These are phyloP conservation scores for Conus canariensis DNA, from an alignment of 2,888 invertebrate genomes.

Conservation along the genomic window DNA sequence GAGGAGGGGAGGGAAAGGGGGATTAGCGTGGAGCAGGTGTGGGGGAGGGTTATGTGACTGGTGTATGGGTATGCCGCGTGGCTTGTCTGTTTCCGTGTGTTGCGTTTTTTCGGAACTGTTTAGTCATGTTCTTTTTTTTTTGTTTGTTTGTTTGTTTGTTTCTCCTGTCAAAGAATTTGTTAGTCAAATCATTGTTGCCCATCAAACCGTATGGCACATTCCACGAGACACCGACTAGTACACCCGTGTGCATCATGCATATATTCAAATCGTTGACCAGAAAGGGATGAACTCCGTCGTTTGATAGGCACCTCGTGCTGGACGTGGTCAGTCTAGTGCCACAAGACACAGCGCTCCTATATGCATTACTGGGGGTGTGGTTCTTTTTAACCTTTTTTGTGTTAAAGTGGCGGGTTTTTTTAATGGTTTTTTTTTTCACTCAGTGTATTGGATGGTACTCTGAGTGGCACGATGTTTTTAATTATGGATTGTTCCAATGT, in stretches of 20 bases:
- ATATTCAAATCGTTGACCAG: neutral
- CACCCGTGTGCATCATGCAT: neutral
- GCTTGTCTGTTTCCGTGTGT: neutral
- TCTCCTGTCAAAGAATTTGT: too few relatives aligned
- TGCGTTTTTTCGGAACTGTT: neutral
- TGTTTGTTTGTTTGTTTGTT: neutral
- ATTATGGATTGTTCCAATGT: neutral
- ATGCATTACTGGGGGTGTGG: neutral
- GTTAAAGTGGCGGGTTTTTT: neutral
- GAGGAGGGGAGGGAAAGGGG: too few relatives aligned
- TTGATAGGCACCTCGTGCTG: neutral
- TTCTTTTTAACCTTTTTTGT: neutral
- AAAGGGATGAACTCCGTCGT: neutral
- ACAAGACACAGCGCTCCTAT: neutral
- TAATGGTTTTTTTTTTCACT: neutral
- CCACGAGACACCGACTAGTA: neutral
- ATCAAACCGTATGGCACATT: constrained; percentile 9
- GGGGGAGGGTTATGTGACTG: neutral
- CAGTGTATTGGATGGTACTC: neutral
- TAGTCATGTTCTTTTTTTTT: neutral
- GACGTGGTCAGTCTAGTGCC: neutral
- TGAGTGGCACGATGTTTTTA: neutral
- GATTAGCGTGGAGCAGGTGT: too few relatives aligned
- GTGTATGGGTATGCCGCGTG: neutral
- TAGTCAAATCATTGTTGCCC: neutral